A percentile compares a stretch with the other conserved stretches of the same genome.
Evolutionary conservation across 2,888 invertebrate genomes (phyloP).

Genomic region (Philhelius pedissequus): DNA sequence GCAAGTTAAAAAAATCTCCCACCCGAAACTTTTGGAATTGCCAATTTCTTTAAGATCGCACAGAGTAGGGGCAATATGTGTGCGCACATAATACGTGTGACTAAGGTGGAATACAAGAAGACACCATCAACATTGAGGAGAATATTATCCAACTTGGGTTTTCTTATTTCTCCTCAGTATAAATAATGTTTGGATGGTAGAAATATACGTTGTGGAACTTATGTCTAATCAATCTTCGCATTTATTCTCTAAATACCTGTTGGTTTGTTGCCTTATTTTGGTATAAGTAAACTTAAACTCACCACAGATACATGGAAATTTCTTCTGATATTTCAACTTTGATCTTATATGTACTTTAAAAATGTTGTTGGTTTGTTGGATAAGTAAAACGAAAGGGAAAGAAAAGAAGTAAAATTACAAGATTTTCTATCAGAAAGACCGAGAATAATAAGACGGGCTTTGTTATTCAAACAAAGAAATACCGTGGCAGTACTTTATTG

Average conservation of each 20-base stretch:
- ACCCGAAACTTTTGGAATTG: conserved; percentile 47
- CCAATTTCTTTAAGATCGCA: conserved; percentile 29
- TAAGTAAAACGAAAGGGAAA: conserved; percentile 21
- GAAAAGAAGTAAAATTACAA: conserved; percentile 13
- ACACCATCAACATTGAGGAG: not conserved
- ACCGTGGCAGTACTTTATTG: not conserved
- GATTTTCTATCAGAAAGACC: conserved; percentile 20
- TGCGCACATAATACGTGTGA: conserved; percentile 5
- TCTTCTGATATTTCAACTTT: conserved; percentile 40
- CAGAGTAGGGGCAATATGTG: conserved; percentile 41
- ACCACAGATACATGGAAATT: conserved; percentile 33
- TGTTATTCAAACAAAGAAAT: conserved; percentile 49
- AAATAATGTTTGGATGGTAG: not conserved
- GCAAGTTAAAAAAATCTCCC: conserved; percentile 72
- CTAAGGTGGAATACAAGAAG: conserved; percentile 35
- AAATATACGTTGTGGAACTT: conserved; percentile 40
- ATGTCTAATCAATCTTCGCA: conserved; percentile 39
- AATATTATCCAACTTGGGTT: conserved; percentile 27
- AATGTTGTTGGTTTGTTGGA: not conserved
- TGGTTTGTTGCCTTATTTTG: not conserved
- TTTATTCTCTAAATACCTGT: not conserved
- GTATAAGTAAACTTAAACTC: not conserved
- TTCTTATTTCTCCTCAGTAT: conserved; percentile 47
- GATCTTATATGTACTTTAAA: conserved; percentile 49
- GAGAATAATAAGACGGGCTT: conserved; percentile 35